Evolutionary conservation across 2,888 invertebrate genomes (phyloP).

Genomic region (Eretmocerus hayati): DNA sequence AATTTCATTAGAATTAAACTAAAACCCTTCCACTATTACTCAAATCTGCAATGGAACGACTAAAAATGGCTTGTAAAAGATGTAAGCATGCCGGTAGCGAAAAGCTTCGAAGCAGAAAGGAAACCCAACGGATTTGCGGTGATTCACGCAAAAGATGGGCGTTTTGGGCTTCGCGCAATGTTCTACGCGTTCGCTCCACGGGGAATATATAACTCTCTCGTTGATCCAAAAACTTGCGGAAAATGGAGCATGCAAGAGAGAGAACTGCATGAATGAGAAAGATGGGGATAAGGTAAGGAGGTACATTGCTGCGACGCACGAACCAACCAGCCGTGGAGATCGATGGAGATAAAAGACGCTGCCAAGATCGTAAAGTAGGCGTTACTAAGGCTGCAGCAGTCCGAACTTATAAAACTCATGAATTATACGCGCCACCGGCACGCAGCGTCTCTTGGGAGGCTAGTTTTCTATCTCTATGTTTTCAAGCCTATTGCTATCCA

Average conservation of each 20-base stretch:
- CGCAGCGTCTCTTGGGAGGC: background rate
- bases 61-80: no score
- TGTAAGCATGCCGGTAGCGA: background rate
- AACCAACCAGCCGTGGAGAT: constrained; percentile 15
- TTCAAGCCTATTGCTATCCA: no score
- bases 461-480: no score
- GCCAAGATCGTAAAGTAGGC: constrained; percentile 26
- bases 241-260: constrained; percentile 18
- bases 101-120: background rate
- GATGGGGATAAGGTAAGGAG: background rate
- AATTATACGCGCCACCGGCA: constrained; percentile 21
- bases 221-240: constrained; percentile 26
- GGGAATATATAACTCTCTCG: constrained; percentile 16
- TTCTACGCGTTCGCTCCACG: background rate
- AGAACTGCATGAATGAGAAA: background rate
- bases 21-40: no score
- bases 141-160: constrained; percentile 9
- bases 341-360: constrained; percentile 25
- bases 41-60: no score
- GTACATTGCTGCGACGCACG: background rate
- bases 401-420: constrained; percentile 30
- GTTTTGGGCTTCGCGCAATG: background rate
- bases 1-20: no score
- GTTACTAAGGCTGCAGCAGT: constrained; percentile 25
- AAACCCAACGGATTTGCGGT: constrained; percentile 16